Conservation (phyloP, 2,888 invertebrate genomes). For the Rhodophaea formosa region DNA sequence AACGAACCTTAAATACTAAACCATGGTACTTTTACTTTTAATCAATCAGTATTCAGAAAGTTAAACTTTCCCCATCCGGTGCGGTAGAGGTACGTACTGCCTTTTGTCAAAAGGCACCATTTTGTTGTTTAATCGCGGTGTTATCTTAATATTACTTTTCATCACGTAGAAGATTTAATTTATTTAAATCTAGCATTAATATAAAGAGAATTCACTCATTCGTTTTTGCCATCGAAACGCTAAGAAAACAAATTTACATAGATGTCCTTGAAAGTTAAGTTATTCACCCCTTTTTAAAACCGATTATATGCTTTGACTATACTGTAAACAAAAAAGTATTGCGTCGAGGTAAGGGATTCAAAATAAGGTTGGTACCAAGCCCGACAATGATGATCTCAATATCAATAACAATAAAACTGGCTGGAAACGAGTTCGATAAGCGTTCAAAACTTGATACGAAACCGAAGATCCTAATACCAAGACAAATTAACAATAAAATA, state of each 20-base stretch:
- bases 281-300: too few relatives aligned
- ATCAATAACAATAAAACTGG: not conserved
- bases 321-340: too few relatives aligned
- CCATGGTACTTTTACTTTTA: constrained; percentile 67
- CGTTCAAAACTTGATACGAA: constrained; percentile 5
- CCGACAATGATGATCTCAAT: constrained; percentile 31
- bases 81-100: constrained; percentile 16
- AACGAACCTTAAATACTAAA: constrained; percentile 19
- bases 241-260: not conserved
- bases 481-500: constrained; percentile 43
- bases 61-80: constrained; percentile 56
- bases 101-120: not conserved
- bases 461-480: constrained; percentile 21
- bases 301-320: too few relatives aligned
- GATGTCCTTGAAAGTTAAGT: not conserved
- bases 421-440: not conserved
- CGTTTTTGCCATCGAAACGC: too few relatives aligned
- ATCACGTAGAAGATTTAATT: not conserved
- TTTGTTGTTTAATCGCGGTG: not conserved
- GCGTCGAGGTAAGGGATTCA: not conserved
- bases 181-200: not conserved
- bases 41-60: constrained; percentile 71
- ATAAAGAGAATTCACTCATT: not conserved
- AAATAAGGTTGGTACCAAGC: constrained; percentile 26
- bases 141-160: not conserved